Conservation (phyloP, 92 coral and sea anemone genomes). For the Paragorgia papillata region DNA sequence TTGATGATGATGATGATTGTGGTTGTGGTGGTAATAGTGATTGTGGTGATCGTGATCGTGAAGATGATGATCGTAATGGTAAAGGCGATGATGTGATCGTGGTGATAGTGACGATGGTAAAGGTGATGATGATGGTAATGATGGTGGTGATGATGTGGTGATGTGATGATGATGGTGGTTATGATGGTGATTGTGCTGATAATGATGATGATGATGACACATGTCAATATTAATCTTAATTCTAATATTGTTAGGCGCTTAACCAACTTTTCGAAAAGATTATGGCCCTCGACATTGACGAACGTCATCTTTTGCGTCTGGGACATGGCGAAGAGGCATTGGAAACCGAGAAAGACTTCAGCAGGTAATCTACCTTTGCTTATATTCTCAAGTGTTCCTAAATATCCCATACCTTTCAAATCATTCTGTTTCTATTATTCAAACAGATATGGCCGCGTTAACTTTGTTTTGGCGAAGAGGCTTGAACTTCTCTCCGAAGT, state of each 20-base stretch:
- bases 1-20: no score
- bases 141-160: no score
- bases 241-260: slow-evolving; percentile 65
- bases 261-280: slow-evolving; percentile 98
- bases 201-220: no score
- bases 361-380: slow-evolving; percentile 68
- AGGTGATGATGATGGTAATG: no score
- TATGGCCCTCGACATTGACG: slow-evolving; percentile 98
- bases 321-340: slow-evolving; percentile 99
- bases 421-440: background rate
- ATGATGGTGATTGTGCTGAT: no score
- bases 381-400: background rate
- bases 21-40: no score
- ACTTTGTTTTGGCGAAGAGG: slow-evolving; percentile 89
- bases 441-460: slow-evolving; percentile 91
- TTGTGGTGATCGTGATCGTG: no score
- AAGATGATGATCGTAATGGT: no score
- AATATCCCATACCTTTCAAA: background rate
- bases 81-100: no score
- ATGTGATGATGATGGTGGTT: no score
- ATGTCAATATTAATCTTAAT: background rate
- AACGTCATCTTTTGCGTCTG: slow-evolving; percentile 94
- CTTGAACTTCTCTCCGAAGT: slow-evolving; percentile 91
- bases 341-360: slow-evolving; percentile 97
- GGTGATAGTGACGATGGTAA: no score